Conservation (phyloP, 2,113 vertebrate genomes). For the Delphinus delphis region DNA sequence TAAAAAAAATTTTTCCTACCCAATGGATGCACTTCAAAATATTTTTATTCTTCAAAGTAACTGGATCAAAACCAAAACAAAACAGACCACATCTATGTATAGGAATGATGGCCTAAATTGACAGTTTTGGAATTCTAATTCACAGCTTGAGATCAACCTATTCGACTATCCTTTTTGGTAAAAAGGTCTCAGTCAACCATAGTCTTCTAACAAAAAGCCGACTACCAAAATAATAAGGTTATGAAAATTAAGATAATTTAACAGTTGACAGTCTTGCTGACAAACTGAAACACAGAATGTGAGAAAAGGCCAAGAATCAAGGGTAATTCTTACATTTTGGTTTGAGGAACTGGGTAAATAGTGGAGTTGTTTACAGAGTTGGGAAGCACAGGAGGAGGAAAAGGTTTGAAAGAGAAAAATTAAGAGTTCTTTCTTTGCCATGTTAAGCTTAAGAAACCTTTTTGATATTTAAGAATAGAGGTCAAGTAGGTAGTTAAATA, state of each 20-base stretch:
- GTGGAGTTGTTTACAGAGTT: neutral
- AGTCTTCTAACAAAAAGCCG: neutral
- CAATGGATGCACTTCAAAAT: neutral
- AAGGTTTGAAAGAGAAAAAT: neutral
- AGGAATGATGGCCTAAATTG: neutral
- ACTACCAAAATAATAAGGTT: neutral
- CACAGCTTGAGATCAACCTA: neutral
- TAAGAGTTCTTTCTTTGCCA: neutral
- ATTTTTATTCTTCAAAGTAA: conserved; percentile 24
- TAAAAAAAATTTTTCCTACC: neutral
- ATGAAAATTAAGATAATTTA: neutral
- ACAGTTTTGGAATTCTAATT: conserved; percentile 25
- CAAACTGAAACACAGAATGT: neutral
- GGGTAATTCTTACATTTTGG: neutral
- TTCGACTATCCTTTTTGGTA: neutral
- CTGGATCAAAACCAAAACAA: conserved; percentile 22
- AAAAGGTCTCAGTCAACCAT: conserved; percentile 5
- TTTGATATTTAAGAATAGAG: neutral
- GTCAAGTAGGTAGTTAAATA: neutral
- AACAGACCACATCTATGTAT: neutral
- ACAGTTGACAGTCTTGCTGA: neutral
- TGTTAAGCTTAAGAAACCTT: neutral
- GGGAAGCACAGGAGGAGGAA: neutral
- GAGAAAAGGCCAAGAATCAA: neutral
- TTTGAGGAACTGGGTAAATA: conserved; percentile 1